Evolutionary conservation across 2,888 invertebrate genomes (phyloP).

Genomic region (Drosophila merina): DNA sequence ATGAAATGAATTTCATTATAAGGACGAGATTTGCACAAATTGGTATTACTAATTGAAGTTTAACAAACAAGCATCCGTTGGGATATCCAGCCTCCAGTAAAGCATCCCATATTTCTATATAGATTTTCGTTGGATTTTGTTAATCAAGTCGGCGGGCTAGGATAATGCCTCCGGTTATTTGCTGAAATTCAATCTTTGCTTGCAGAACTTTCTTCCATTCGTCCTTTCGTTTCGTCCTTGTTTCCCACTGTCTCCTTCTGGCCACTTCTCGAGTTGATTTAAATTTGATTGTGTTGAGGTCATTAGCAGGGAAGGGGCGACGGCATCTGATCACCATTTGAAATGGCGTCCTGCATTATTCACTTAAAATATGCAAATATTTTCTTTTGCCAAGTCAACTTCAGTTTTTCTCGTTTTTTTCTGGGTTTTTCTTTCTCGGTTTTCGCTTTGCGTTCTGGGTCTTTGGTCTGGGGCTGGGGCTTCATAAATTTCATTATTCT

Average conservation of each 20-base stretch:
- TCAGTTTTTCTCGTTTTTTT: slow-evolving; percentile 30
- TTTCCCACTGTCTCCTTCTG: neutral
- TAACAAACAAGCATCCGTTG: slow-evolving; percentile 51
- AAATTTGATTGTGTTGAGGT: slow-evolving; percentile 41
- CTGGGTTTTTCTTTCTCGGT: slow-evolving; percentile 19
- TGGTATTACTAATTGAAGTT: slow-evolving; percentile 68
- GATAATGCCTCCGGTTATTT: slow-evolving; percentile 11
- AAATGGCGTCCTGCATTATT: slow-evolving; percentile 43
- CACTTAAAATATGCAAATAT: slow-evolving; percentile 70
- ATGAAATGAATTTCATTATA: slow-evolving; percentile 74
- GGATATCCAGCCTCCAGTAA: no score
- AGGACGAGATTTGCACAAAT: slow-evolving; percentile 50
- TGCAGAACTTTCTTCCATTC: slow-evolving; percentile 2
- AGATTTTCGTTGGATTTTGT: neutral
- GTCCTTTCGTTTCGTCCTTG: neutral
- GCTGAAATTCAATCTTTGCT: slow-evolving; percentile 18
- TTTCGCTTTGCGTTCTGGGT: neutral
- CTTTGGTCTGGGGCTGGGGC: neutral
- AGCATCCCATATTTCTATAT: neutral
- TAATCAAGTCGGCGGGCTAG: slow-evolving; percentile 5
- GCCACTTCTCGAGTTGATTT: slow-evolving; percentile 31
- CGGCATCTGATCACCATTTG: slow-evolving; percentile 38
- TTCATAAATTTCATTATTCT: slow-evolving; percentile 67
- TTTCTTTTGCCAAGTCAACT: slow-evolving; percentile 56
- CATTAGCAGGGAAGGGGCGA: slow-evolving; percentile 27